Conservation (phyloP, 2,113 vertebrate species). For the Melanostigma gelatinosum region DNA sequence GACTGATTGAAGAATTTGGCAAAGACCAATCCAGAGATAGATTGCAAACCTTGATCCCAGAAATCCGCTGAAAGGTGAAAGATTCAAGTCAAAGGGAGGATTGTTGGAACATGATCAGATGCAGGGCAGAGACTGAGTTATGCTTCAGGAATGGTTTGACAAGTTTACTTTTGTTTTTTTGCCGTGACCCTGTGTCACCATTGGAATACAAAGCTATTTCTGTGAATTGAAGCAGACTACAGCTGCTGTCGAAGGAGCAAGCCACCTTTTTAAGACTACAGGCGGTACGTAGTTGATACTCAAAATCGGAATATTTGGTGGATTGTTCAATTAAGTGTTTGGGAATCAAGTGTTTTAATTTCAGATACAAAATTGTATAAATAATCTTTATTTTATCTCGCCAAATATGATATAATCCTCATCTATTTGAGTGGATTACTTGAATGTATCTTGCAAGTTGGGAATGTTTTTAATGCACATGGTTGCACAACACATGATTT, state of each 20-base stretch:
- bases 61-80: background rate
- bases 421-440: background rate
- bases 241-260: background rate
- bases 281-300: background rate
- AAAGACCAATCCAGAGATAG: background rate
- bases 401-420: background rate
- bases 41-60: background rate
- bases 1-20: background rate
- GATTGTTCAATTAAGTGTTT: background rate
- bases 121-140: background rate
- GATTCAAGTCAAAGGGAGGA: background rate
- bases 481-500: background rate
- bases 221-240: background rate
- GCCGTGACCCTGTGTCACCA: background rate
- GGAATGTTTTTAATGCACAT: background rate
- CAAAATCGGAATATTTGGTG: background rate
- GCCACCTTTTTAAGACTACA: background rate
- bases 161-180: background rate
- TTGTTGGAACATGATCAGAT: background rate
- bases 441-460: background rate
- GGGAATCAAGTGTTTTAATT: background rate
- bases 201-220: background rate
- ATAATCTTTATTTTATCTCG: background rate
- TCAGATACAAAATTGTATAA: background rate
- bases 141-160: background rate